Percentiles rank a stretch among this genome's conserved stretches.
phyloP scores from a whole-genome alignment of 92 coral and sea anemone species.

The Virgularia gustaviana region DNA sequence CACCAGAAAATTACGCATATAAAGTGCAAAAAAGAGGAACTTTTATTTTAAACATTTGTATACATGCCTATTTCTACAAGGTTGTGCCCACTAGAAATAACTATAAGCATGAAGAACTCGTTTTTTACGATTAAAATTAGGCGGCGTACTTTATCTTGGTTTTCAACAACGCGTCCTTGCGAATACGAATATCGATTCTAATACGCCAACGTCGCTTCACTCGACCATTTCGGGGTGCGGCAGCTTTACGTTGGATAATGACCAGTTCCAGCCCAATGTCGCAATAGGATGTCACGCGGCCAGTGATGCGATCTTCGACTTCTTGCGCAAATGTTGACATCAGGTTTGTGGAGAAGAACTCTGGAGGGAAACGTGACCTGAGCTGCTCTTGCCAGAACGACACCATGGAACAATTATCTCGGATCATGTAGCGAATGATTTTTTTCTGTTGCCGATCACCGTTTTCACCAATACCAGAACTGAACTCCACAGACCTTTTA shows the following conservation, averaged over 20 bases:
- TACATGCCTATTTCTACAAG: too few relatives aligned
- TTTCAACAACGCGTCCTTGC: neutral
- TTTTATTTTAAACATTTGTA: too few relatives aligned
- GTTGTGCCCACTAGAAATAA: too few relatives aligned
- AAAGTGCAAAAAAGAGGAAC: too few relatives aligned
- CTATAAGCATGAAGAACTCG: too few relatives aligned
- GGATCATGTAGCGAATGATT: neutral
- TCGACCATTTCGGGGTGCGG: neutral
- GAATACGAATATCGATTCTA: neutral
- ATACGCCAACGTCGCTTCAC: neutral
- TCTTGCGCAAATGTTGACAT: neutral
- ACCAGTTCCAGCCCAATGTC: neutral
- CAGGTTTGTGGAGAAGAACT: neutral
- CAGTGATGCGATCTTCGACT: constrained; percentile 1
- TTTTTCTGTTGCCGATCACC: neutral
- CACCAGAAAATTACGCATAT: too few relatives aligned
- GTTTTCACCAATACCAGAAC: constrained; percentile 13
- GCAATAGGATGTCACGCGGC: constrained; percentile 3
- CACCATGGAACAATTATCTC: constrained; percentile 11
- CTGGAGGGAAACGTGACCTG: neutral
- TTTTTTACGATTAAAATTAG: too few relatives aligned
- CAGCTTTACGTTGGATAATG: neutral
- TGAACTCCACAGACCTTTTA: neutral
- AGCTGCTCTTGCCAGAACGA: constrained; percentile 1
- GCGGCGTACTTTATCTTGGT: neutral